phyloP scores from a whole-genome alignment of 2,888 invertebrate species.

The Drosophila histrio region DNA sequence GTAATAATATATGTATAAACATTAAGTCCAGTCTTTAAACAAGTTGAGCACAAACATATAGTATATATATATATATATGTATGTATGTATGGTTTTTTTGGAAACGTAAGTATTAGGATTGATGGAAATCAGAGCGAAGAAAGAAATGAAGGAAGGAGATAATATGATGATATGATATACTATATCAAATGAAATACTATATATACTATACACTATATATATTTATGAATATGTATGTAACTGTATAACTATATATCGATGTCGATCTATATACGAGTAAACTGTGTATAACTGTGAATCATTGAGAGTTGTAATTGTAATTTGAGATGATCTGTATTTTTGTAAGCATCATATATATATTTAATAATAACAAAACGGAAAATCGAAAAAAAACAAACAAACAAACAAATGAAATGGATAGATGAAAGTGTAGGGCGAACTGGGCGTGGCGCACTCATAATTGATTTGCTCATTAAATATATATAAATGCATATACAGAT shows the following conservation, averaged over 20 bases:
- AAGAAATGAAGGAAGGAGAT: no score
- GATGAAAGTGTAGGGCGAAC: not conserved
- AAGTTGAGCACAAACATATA: conserved; percentile 36
- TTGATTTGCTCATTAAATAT: conserved; percentile 65
- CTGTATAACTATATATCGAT: conserved; percentile 58
- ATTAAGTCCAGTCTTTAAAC: conserved; percentile 24
- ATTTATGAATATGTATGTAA: conserved; percentile 52
- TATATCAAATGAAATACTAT: conserved; percentile 25
- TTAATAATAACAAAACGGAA: conserved; percentile 19
- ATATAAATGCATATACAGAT: conserved; percentile 30
- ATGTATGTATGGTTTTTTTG: conserved; percentile 22
- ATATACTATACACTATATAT: conserved; percentile 52
- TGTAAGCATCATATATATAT: conserved; percentile 75
- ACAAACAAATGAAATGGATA: not conserved
- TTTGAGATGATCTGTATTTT: conserved; percentile 78
- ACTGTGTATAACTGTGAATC: conserved; percentile 70
- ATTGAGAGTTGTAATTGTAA: conserved; percentile 67
- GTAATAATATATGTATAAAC: conserved; percentile 5
- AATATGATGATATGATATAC: conserved; percentile 9
- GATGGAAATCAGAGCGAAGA: not conserved
- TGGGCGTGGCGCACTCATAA: conserved; percentile 45
- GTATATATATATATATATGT: conserved; percentile 1
- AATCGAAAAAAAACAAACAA: not conserved
- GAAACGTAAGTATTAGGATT: conserved; percentile 26
- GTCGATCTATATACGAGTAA: conserved; percentile 40